Base-by-base conservation (phyloP, 2,113 vertebrate genomes). In the Triplophysa dalaica region DNA sequence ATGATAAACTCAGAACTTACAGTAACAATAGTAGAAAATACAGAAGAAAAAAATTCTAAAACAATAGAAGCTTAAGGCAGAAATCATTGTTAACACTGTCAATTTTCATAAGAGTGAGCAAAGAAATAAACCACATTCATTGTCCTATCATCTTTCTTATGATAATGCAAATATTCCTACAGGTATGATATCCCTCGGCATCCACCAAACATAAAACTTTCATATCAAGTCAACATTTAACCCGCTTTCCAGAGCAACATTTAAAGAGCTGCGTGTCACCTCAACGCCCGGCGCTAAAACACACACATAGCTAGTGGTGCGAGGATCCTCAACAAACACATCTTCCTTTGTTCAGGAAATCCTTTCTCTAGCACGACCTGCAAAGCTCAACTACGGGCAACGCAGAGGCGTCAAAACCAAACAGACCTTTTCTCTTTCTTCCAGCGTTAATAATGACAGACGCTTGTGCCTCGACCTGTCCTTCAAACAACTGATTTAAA, bases 261-360 rank as follows among this genome's bases (percentile, higher is more conserved):
- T 79, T 65, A 81, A 79, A 78, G 50, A 70, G 58, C 70, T 62
- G 80, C 74, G 82, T 82, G 80, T 81, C 74, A 82, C 82, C 80
- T 79, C 24, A 78, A 67, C 74, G 68, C 77, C 77, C 82, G 70
- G 72, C 73, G 76, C 77, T 80, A 80, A 84, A 82, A 79, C 75
- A 81, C 76, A 84, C 82, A 84, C 80, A 80, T 76, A 79, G 66
- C 77, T 81, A 75, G 77, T 76, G 79, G 84, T 82, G 81, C 41
- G 29, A 72, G 84, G 81, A 86, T 86, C 82, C 85, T 83, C 73
- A 41, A 67, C 82, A 81, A 82, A 80, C 83, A 88, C 80, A 54
- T 75, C 84, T 82, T 64, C 85, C 79, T 86, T 85, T 87, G 86
- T 86, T 83, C 73, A 67, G 82, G 77, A 83, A 88, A 86, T 86